Conservation (phyloP, 2,113 vertebrate genomes). For the Loxodonta africana region DNA sequence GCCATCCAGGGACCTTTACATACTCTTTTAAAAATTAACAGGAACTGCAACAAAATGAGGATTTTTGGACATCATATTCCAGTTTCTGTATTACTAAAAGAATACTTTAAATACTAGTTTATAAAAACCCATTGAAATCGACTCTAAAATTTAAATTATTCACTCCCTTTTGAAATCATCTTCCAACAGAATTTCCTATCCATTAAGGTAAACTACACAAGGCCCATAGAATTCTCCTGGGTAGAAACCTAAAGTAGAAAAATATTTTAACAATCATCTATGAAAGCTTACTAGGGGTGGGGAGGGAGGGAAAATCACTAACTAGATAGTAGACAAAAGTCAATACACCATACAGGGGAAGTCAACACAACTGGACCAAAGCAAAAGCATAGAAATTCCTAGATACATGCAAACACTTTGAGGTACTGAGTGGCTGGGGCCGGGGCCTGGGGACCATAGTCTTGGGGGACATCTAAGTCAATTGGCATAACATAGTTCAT, state of each 20-base stretch:
- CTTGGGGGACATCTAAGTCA: too few species aligned
- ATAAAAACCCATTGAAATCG: conserved; percentile 10
- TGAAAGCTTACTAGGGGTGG: neutral
- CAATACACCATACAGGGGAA: too few species aligned
- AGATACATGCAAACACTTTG: too few species aligned
- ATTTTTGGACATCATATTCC: conserved; percentile 59
- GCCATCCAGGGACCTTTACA: neutral
- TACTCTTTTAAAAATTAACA: neutral
- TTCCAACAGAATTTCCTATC: conserved; percentile 41
- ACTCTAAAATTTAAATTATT: conserved; percentile 51
- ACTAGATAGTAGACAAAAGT: too few species aligned
- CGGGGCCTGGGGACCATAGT: too few species aligned
- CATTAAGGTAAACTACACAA: neutral
- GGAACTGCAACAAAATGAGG: conserved; percentile 66
- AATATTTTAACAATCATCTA: neutral
- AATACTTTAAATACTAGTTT: neutral
- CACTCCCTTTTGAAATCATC: conserved; percentile 13
- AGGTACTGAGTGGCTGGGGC: too few species aligned
- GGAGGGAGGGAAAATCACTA: too few species aligned
- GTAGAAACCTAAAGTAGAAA: conserved; percentile 28
- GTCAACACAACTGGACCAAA: too few species aligned
- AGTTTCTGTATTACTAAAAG: conserved; percentile 16
- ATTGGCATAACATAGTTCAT: too few species aligned
- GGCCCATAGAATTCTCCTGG: neutral
- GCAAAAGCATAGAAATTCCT: too few species aligned